A percentile compares a stretch with the other conserved stretches of the same genome.
phyloP scores from a whole-genome alignment of 2,113 vertebrate genomes.

The Vombatus ursinus region DNA sequence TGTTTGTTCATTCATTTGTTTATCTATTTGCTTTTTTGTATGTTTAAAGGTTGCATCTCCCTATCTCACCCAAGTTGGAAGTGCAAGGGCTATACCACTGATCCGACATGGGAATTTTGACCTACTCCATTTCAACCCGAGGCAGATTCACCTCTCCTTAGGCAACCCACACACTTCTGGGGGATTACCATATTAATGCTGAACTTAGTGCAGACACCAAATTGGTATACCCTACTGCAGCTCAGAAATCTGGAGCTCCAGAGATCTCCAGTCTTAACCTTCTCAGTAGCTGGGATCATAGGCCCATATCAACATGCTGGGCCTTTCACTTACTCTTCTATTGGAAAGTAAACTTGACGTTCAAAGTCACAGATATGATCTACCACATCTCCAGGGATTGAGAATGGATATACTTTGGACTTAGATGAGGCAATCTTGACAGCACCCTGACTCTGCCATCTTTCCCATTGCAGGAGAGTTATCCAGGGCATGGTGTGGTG shows the following conservation, averaged over 20 bases:
- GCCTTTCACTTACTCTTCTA: neutral
- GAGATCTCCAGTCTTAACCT: no score
- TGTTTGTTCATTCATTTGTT: neutral
- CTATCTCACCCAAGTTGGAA: neutral
- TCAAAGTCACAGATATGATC: neutral
- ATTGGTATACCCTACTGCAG: no score
- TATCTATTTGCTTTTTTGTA: neutral
- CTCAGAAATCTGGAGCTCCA: no score
- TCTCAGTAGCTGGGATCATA: neutral
- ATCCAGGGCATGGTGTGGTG: neutral
- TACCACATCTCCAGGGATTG: neutral
- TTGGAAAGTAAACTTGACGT: neutral
- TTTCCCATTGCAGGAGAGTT: neutral
- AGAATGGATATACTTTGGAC: neutral
- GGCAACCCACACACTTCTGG: neutral
- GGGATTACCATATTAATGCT: neutral
- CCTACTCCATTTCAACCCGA: neutral
- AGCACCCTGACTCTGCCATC: neutral
- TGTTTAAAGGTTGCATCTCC: neutral
- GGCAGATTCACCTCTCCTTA: neutral
- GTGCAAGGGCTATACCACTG: neutral
- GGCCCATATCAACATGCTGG: neutral
- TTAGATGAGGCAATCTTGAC: neutral
- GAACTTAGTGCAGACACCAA: neutral
- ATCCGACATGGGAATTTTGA: neutral